These are phyloP conservation scores for Sebastes kiyomatsui DNA, from an alignment of 2,797 vertebrate genomes.

Conservation along the genomic window DNA sequence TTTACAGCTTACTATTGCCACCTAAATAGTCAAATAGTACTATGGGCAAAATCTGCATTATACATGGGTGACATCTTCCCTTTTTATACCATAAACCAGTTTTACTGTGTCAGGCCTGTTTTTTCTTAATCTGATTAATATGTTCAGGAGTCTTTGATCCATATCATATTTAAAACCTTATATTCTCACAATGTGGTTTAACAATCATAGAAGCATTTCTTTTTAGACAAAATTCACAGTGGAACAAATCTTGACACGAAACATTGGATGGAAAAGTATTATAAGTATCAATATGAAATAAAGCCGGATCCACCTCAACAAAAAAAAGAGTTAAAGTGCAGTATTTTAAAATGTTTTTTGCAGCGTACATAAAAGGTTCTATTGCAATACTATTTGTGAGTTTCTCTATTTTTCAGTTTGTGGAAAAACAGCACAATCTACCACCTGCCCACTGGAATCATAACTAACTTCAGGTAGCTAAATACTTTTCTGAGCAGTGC, in stretches of 20 bases:
- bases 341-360: conserved; percentile 30
- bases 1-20: background rate
- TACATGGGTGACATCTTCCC: background rate
- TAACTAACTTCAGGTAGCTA: background rate
- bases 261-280: conserved; percentile 8
- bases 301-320: conserved; percentile 11
- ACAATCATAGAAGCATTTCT: conserved; percentile 6
- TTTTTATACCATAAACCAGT: background rate
- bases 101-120: background rate
- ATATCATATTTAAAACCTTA: background rate
- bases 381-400: background rate
- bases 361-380: conserved; percentile 10
- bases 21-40: background rate
- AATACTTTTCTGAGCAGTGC: background rate
- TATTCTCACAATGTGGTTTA: background rate
- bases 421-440: conserved; percentile 3
- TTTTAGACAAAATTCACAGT: conserved; percentile 59
- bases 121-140: background rate
- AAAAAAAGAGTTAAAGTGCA: conserved; percentile 69
- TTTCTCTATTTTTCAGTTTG: background rate
- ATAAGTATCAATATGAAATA: background rate
- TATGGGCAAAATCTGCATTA: background rate
- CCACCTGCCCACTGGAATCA: background rate
- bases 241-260: conserved; percentile 17
- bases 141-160: background rate